These are phyloP conservation scores for Mungos mungo DNA, from an alignment of 2,113 vertebrate species.

Conservation along the genomic window DNA sequence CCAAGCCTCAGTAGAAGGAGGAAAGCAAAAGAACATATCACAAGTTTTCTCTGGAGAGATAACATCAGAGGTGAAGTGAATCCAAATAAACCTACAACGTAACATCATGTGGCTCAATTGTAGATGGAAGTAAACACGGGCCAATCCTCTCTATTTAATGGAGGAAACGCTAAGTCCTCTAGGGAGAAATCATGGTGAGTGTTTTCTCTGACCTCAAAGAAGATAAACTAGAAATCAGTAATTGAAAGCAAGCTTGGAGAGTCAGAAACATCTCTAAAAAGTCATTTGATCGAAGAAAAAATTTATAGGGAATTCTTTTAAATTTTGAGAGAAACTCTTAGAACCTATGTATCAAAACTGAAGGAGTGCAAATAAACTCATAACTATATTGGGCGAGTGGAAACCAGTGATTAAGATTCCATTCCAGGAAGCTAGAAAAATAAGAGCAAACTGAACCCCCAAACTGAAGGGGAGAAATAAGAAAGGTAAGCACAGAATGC, in stretches of 20 bases:
- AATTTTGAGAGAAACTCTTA: neutral
- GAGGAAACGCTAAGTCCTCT: neutral
- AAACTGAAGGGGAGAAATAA: neutral
- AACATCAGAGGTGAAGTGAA: neutral
- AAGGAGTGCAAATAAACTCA: neutral
- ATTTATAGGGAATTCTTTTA: neutral
- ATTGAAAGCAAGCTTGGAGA: neutral
- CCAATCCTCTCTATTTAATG: neutral
- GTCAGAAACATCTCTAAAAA: neutral
- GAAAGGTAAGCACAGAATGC: neutral
- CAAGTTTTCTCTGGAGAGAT: neutral
- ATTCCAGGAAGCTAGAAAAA: neutral
- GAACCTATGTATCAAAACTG: neutral
- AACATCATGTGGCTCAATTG: neutral
- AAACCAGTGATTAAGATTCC: neutral
- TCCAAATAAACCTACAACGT: neutral
- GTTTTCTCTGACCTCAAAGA: neutral
- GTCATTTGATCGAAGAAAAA: neutral
- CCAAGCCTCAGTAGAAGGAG: neutral
- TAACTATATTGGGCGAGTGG: neutral
- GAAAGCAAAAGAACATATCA: neutral
- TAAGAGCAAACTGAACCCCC: neutral
- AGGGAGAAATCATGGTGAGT: neutral
- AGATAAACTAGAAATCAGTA: neutral
- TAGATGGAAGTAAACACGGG: neutral